phyloP scores from a whole-genome alignment of 2,113 vertebrate species.

The Apistogramma diplotaenia region DNA sequence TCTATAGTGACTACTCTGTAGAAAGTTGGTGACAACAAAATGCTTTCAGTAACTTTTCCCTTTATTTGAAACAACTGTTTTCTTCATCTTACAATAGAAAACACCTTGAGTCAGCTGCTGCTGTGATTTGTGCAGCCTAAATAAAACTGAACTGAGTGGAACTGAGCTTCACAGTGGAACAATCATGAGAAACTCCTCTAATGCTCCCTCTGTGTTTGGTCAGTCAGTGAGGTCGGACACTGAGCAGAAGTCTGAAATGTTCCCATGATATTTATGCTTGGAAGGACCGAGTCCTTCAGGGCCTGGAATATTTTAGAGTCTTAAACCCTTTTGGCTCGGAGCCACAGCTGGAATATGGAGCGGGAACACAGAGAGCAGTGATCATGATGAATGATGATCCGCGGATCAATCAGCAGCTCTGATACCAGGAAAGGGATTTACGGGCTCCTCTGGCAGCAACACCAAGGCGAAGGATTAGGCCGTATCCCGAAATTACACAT shows the following conservation, averaged over 20 bases:
- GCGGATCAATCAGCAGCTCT: not conserved
- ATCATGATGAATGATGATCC: constrained; percentile 1
- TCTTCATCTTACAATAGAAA: not conserved
- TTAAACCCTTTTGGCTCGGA: not conserved
- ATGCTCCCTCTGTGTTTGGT: not conserved
- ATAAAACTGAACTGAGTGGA: not conserved
- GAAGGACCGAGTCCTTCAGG: not conserved
- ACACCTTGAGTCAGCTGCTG: not conserved
- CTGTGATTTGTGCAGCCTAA: not conserved
- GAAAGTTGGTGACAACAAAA: not conserved
- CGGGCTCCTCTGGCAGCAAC: not conserved
- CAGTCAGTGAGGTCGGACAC: not conserved
- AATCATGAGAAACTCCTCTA: not conserved
- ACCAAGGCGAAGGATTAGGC: not conserved
- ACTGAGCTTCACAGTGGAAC: not conserved
- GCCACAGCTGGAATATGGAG: not conserved
- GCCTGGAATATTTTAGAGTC: not conserved
- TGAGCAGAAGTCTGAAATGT: not conserved
- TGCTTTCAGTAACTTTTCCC: not conserved
- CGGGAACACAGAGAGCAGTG: not conserved
- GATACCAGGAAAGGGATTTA: not conserved
- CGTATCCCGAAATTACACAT: not conserved
- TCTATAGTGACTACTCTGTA: no score
- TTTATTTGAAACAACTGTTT: no score
- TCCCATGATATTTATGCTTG: not conserved